Base-by-base conservation (phyloP, 2,113 vertebrate species). In the Gymnocephalus cernua region DNA sequence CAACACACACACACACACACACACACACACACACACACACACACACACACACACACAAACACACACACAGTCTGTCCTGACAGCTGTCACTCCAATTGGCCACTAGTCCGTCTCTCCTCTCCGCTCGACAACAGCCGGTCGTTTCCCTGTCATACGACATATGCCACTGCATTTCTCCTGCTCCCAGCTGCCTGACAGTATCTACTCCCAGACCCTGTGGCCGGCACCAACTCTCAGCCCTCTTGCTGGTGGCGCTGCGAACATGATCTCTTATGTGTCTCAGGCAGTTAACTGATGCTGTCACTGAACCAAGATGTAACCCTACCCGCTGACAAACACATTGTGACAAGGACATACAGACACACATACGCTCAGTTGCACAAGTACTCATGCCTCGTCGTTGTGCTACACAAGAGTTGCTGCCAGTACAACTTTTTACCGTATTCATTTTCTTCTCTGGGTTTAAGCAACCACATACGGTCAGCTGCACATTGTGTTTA, bases 31-130 rank as follows among this genome's bases (percentile, higher is more conserved):
- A 18, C 45, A 50, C 65, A 15, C 75, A 51, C 69, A 70, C 54
- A 57, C 63, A 57, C 38, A 57, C 57, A 61, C 53, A 63, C 67
- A 78, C 64, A 72, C 58, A 57, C 77, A 54, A 3, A 41, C 61
- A 78, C 14, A 77, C 38, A 45, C 38, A 74, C 11, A 63, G 56
- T 10, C 21, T 0, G n/a, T 74, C 58, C 86, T 79, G 93, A 89
- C 90, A 92, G 93, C 91, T 94, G 94, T 95, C 95, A 95, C 91
- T 95, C 93, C 91, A 79, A 93, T 95, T 82, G 62, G 56, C 89
- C 85, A 89, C 83, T 90, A 80, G 89, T 91, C 88, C 77, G 1
- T 92, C 89, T 92, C 80, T 74, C 61, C 73, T 68, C 86, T 80
- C 81, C 35, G 74, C 86, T 73, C 66, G 14, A 84, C 86, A 69